Evolutionary conservation across 1,140 invertebrate species (phyloP).

Genomic region (Panulirus ornatus): DNA sequence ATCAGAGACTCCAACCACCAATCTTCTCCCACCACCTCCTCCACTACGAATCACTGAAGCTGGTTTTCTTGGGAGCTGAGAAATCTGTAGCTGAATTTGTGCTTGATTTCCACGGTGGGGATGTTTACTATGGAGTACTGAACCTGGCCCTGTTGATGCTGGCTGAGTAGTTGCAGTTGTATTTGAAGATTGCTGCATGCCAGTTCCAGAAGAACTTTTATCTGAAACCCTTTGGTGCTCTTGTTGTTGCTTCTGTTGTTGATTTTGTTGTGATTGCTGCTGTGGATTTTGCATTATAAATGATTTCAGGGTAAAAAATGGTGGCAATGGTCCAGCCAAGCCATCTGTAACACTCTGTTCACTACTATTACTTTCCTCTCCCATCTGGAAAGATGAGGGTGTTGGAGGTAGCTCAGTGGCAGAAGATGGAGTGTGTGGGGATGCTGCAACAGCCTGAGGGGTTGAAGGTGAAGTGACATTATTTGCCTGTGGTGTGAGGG

Average conservation of each 20-base stretch:
- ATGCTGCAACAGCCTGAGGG: slow-evolving; percentile 57
- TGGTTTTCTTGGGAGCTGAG: slow-evolving; percentile 53
- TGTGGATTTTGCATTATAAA: slow-evolving; percentile 70
- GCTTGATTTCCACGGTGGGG: slow-evolving; percentile 49
- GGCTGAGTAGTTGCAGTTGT: slow-evolving; percentile 30
- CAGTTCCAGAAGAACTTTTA: slow-evolving; percentile 41
- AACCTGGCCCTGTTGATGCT: not conserved
- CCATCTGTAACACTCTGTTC: slow-evolving; percentile 62
- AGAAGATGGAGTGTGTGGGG: slow-evolving; percentile 62
- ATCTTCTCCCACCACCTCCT: slow-evolving; percentile 33
- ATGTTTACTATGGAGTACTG: not conserved
- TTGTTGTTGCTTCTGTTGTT: slow-evolving; percentile 23
- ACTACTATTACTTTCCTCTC: slow-evolving; percentile 73
- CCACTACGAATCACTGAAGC: slow-evolving; percentile 55
- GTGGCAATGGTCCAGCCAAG: slow-evolving; percentile 67
- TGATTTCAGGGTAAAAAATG: slow-evolving; percentile 74
- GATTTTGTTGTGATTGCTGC: slow-evolving; percentile 42
- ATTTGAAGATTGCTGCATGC: slow-evolving; percentile 23
- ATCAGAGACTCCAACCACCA: slow-evolving; percentile 36
- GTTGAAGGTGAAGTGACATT: slow-evolving; percentile 57
- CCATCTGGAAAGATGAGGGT: slow-evolving; percentile 70
- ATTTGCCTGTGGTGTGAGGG: slow-evolving; percentile 56
- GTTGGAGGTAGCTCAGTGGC: slow-evolving; percentile 66
- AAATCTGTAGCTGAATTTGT: slow-evolving; percentile 51
- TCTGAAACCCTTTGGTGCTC: slow-evolving; percentile 43